Evolutionary conservation across 2,113 vertebrate species (phyloP), one percentile per base, ranked within the genome.

Genomic region (Tiliqua scincoides): DNA sequence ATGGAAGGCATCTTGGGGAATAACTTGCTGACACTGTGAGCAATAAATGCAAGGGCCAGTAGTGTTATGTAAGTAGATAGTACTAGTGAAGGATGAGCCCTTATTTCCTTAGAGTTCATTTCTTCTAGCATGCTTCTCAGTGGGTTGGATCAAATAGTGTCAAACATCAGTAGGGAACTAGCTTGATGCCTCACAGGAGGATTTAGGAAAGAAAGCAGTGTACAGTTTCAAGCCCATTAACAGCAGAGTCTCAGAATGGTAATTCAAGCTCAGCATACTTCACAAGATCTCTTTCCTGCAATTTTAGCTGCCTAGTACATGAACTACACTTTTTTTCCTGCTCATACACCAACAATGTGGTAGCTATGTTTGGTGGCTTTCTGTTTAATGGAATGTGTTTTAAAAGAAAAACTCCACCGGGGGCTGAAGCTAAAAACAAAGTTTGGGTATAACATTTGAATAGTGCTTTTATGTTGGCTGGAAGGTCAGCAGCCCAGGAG

Each of bases 211-310:
- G 21, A 86, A 63, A 14, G 37, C 30, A 62, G 30, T 72, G 30
- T 37, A 52, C 77, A 80, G n/a, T 73, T 79, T 72, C 84, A 73
- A 63, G 37, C 20, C 59, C 63, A 85, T 70, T 48, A 52, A 80
- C 10, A 73, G 23, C n/a, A 48, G 67, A 73, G 30, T 70, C 23
- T 85, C 52, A 52, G 40, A 80, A 80, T 73, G 40, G 59, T 79
- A 63, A 62, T 73, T 80, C 35, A 86, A 72, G 7, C 75, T 85
- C 35, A 67, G 17, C 65, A 35, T 23, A 79, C 70, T 71, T 71
- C 35, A 35, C 20, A 79, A 80, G 40, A 86, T 52, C 40, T 84
- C 57, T 80, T 86, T 37, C 57, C 40, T 86, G 40, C 57, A 32
- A n/a, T 65, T 80, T 80, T 54, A 63, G 68, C 59, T 80, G 57